Evolutionary conservation across 2,888 invertebrate species (phyloP), one percentile per base, ranked within the genome.

Genomic region (Deilephila porcellus): DNA sequence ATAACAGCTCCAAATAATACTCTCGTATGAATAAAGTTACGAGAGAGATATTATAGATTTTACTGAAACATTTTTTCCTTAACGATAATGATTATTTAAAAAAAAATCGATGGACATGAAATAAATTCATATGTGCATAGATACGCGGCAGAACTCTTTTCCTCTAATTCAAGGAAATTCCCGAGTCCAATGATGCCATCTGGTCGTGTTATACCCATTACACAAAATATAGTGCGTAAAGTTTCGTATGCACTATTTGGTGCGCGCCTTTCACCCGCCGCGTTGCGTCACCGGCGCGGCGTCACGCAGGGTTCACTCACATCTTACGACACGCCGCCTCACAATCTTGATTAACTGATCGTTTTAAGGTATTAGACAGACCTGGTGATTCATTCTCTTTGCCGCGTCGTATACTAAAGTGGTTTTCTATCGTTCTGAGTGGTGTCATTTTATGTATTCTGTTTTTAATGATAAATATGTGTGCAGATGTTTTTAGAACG

Each of bases 291-390:
- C 17, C 34, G 17, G 20, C 63, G 63, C 34, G 17, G 20, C 63
- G 63, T 64, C 64, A 70, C 60, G 60, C 52, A 6, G 74, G 71
- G 75, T 72, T 75, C 74, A 75, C 74, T 74, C 72, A 75, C 75
- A 75, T 71, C 72, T 75, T 74, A 67, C 75, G 64, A 74, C 75
- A 75, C 62, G 29, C 29, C 20, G 63, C 29, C 19, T 71, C 63
- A 63, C 71, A 37, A 70, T 70, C 45, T 70, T 20, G 20, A 70
- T 17, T 52, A 45, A 62, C 32, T 62, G 32, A 62, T 17, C 32
- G 32, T 25, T 62, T 34, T 62, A 14, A n/a, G 56, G 56, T 56
- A 45, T 11, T 3, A n/a, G 45, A 45, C 14, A 11, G 20, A 20
- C 20, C 29, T 62, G 7, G 14, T 32, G 62, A 17, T 32, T 32